Evolutionary conservation across 2,113 vertebrate species (phyloP).

Genomic region (Syngnathus scovelli): DNA sequence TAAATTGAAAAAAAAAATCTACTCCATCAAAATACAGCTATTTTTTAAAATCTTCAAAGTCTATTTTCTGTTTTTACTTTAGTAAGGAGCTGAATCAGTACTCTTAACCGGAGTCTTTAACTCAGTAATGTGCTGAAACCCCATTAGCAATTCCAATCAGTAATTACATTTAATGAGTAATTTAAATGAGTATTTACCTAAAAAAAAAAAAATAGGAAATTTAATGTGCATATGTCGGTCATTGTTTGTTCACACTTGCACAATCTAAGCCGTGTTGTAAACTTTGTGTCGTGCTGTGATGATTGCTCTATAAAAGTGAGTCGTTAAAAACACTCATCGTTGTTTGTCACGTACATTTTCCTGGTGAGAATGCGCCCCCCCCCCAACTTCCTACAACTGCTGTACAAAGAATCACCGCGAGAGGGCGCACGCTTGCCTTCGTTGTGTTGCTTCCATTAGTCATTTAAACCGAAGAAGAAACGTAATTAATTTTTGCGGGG

Average conservation of each 20-base stretch:
- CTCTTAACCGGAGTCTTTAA: too few relatives aligned
- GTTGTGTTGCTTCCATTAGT: background rate
- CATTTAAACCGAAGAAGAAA: background rate
- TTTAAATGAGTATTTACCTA: too few relatives aligned
- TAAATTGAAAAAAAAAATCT: too few relatives aligned
- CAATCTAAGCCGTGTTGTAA: slow-evolving; percentile 49
- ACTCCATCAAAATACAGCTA: too few relatives aligned
- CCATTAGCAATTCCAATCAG: slow-evolving; percentile 29
- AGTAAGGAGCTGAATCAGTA: too few relatives aligned
- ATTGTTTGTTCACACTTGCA: slow-evolving; percentile 54
- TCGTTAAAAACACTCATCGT: slow-evolving; percentile 47
- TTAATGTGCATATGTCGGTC: slow-evolving; percentile 8
- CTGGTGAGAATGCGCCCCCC: background rate
- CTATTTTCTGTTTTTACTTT: too few relatives aligned
- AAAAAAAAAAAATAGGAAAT: background rate
- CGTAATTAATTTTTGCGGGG: too few relatives aligned
- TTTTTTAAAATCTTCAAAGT: too few relatives aligned
- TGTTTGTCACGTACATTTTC: slow-evolving; percentile 43
- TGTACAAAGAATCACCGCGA: background rate
- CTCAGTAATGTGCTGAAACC: slow-evolving; percentile 23
- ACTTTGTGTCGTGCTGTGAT: slow-evolving; percentile 56
- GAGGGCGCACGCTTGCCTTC: background rate
- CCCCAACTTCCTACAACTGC: background rate
- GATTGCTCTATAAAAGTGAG: slow-evolving; percentile 66
- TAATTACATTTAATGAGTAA: slow-evolving; percentile 19